Conservation (phyloP, 2,888 invertebrate species). For the Atrina japonica region DNA sequence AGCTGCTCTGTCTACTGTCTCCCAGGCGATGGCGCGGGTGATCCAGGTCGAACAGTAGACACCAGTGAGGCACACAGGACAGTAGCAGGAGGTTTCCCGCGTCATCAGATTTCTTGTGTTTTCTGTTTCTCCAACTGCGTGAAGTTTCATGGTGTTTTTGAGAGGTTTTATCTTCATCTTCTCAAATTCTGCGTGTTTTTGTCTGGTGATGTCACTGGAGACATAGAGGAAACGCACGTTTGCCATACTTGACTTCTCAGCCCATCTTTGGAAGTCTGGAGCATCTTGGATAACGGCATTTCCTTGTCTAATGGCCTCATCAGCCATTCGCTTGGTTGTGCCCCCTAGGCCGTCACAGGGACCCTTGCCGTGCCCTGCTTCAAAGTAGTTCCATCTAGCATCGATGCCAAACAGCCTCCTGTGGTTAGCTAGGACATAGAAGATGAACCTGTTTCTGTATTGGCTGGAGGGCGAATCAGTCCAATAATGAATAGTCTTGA, state of each 20-base stretch:
- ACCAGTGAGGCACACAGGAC: not conserved
- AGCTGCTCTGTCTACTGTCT: too few species aligned
- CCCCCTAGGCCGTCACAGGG: slow-evolving; percentile 42
- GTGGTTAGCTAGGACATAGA: slow-evolving; percentile 43
- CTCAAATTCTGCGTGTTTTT: slow-evolving; percentile 2
- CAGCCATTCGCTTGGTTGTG: slow-evolving; percentile 43
- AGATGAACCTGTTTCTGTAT: slow-evolving; percentile 41
- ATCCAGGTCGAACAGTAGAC: not conserved
- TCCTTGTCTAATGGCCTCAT: slow-evolving; percentile 36
- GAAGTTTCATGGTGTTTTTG: slow-evolving; percentile 25
- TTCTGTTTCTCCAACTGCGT: slow-evolving; percentile 10
- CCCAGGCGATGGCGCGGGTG: too few species aligned
- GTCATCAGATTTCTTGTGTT: not conserved
- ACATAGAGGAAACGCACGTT: slow-evolving; percentile 24
- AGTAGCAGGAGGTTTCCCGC: not conserved
- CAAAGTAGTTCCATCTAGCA: slow-evolving; percentile 54
- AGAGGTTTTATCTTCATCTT: slow-evolving; percentile 8
- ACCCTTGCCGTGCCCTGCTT: slow-evolving; percentile 50
- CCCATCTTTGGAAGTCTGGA: slow-evolving; percentile 28
- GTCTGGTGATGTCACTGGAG: not conserved
- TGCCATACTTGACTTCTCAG: slow-evolving; percentile 22
- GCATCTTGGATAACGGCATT: slow-evolving; percentile 28
- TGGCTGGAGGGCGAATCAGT: slow-evolving; percentile 43
- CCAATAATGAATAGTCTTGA: slow-evolving; percentile 32
- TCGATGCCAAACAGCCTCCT: slow-evolving; percentile 25